These are phyloP conservation scores for Otus sunia DNA, from an alignment of 2,113 vertebrate genomes.

Conservation along the genomic window DNA sequence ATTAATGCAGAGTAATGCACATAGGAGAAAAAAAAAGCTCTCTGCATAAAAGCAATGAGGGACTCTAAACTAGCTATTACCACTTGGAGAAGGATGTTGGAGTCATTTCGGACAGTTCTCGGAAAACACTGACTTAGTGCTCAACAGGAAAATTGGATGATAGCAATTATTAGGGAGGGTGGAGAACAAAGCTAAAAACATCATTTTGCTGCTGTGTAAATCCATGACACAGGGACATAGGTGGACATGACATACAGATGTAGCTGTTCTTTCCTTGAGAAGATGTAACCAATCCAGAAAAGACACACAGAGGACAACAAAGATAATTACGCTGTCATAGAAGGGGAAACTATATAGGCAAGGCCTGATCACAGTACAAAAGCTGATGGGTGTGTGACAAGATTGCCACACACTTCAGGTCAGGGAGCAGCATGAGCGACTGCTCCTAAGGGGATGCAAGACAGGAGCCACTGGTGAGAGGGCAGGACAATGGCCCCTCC, in stretches of 20 bases:
- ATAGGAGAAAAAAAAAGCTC: not conserved
- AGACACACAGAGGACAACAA: not conserved
- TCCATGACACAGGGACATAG: not conserved
- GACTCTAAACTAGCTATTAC: not conserved
- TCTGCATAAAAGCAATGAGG: not conserved
- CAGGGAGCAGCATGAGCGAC: not conserved
- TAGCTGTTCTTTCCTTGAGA: not conserved
- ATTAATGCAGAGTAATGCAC: not conserved
- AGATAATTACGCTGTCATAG: not conserved
- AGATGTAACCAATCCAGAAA: not conserved
- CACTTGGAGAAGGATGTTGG: not conserved
- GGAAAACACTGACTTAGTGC: not conserved
- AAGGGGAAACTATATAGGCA: not conserved
- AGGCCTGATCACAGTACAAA: not conserved
- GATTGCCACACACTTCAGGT: not conserved
- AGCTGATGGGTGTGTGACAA: not conserved
- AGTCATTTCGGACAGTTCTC: not conserved
- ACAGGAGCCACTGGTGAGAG: not conserved
- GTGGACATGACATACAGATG: not conserved
- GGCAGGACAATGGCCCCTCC: not conserved
- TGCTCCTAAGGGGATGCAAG: not conserved
- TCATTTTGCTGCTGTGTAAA: not conserved
- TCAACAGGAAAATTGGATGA: not conserved
- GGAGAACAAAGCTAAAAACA: not conserved
- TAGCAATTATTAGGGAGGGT: not conserved